Conservation (phyloP, 2,888 invertebrate species). For the Iselma pallidipennis region DNA sequence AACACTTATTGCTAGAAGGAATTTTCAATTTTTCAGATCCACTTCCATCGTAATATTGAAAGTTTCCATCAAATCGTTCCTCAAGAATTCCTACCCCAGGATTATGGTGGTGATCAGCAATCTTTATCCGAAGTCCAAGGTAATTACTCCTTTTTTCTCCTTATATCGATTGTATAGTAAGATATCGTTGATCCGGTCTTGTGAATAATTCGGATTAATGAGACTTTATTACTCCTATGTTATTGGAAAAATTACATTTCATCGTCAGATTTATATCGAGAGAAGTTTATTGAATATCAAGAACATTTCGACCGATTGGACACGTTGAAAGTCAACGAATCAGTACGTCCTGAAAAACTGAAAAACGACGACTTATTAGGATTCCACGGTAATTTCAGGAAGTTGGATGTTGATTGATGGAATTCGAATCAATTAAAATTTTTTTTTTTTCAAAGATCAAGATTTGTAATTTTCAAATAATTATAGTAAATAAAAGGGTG, state of each 20-base stretch:
- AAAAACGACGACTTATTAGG: constrained; percentile 38
- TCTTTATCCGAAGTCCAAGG: constrained; percentile 64
- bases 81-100: constrained; percentile 27
- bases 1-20: too few species aligned
- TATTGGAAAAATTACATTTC: constrained; percentile 2
- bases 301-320: constrained; percentile 31
- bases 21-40: constrained; percentile 20
- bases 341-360: constrained; percentile 29
- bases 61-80: constrained; percentile 24
- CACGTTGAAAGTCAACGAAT: constrained; percentile 32
- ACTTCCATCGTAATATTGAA: constrained; percentile 22
- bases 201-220: too few species aligned
- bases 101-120: constrained; percentile 30
- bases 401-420: constrained; percentile 36
- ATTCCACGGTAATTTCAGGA: constrained; percentile 42
- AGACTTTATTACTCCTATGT: too few species aligned
- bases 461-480: too few species aligned
- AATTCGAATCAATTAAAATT: neutral
- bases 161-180: too few species aligned
- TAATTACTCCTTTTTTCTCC: too few species aligned
- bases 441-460: too few species aligned
- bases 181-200: too few species aligned
- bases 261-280: constrained; percentile 35
- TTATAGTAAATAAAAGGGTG: too few species aligned
- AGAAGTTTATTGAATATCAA: constrained; percentile 30